Conservation (phyloP, 2,888 invertebrate species). For the Microctonus brassicae region DNA sequence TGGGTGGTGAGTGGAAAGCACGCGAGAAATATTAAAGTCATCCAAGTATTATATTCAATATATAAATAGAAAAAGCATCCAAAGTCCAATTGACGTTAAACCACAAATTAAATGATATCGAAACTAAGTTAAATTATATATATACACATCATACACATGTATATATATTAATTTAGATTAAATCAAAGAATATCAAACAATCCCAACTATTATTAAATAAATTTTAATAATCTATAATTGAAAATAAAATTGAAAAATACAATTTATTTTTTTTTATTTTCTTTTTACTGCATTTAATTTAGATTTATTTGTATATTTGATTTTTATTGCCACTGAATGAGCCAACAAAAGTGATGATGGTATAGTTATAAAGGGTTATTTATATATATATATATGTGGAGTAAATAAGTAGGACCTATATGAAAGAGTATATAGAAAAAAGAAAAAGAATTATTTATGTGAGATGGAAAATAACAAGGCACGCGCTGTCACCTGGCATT, state of each 20-base stretch:
- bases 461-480: slow-evolving; percentile 23
- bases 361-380: too few relatives aligned
- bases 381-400: too few relatives aligned
- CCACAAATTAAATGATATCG: slow-evolving; percentile 5
- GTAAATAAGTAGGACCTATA: too few relatives aligned
- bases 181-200: background rate
- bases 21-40: slow-evolving; percentile 26
- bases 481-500: slow-evolving; percentile 45
- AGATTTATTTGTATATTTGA: background rate
- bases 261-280: background rate
- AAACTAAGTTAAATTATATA: background rate
- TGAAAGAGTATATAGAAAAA: background rate
- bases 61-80: background rate
- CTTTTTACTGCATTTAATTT: background rate
- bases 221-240: background rate
- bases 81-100: background rate
- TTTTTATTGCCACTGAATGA: background rate
- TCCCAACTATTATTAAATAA: background rate
- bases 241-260: background rate
- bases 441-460: background rate
- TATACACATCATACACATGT: too few relatives aligned
- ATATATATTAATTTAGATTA: background rate
- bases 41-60: background rate
- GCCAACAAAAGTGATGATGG: too few relatives aligned
- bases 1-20: slow-evolving; percentile 21